Conservation (phyloP, 2,113 vertebrate species). For the Syrmaticus mikado region DNA sequence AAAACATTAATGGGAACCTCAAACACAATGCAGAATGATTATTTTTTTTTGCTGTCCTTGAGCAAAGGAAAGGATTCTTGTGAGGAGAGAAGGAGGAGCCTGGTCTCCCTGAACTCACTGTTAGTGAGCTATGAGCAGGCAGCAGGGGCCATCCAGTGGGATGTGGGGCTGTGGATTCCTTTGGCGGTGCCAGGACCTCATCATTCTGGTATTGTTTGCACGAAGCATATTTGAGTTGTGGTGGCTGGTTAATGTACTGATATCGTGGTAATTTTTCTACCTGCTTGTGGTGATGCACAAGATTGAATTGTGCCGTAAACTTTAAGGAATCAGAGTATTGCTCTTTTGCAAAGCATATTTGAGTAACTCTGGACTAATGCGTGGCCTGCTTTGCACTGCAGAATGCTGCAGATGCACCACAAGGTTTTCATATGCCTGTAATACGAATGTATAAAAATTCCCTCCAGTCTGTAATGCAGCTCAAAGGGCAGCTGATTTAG, state of each 20-base stretch:
- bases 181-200: neutral
- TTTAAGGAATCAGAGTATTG: neutral
- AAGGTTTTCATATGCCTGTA: neutral
- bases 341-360: neutral
- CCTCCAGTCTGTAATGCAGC: conserved; percentile 4
- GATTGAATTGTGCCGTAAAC: neutral
- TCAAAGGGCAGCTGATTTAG: conserved; percentile 66
- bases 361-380: neutral
- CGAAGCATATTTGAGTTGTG: neutral
- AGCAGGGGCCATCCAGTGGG: neutral
- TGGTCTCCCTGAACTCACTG: neutral
- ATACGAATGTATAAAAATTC: conserved; percentile 28
- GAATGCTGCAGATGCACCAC: neutral
- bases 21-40: neutral
- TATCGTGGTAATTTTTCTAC: neutral
- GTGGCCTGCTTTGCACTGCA: neutral
- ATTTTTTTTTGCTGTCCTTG: neutral
- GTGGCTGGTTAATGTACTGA: neutral
- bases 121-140: neutral
- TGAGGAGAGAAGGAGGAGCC: neutral
- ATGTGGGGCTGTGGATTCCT: neutral
- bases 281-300: neutral
- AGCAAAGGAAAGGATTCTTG: neutral
- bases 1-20: neutral
- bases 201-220: neutral